These are phyloP conservation scores for Pseudotriccus pelzelni DNA, from an alignment of 2,797 vertebrate genomes.

Conservation along the genomic window DNA sequence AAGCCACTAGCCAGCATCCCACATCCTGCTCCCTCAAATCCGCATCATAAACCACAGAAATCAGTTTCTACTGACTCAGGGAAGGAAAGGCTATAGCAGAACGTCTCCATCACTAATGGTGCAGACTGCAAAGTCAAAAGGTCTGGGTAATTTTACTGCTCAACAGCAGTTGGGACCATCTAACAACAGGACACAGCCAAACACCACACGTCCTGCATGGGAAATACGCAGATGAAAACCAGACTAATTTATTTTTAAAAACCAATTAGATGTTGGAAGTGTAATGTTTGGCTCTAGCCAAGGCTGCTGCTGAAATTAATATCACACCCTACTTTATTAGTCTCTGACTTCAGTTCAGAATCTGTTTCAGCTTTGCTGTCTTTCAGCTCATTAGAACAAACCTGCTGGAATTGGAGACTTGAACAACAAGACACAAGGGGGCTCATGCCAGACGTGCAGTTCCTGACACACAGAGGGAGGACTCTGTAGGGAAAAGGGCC, in stretches of 20 bases:
- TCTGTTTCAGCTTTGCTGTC: constrained; percentile 26
- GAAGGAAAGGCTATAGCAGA: constrained; percentile 20
- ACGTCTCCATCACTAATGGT: background rate
- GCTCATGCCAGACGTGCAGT: background rate
- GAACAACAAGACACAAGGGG: background rate
- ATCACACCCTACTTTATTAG: constrained; percentile 62
- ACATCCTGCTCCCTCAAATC: constrained; percentile 53
- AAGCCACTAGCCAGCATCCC: constrained; percentile 57
- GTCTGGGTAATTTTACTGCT: constrained; percentile 19
- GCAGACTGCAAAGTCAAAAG: constrained; percentile 45
- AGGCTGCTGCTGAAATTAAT: constrained; percentile 62
- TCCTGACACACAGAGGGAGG: background rate
- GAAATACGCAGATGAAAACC: constrained; percentile 34
- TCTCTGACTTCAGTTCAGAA: constrained; percentile 39
- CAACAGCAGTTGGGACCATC: background rate
- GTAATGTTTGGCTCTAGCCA: constrained; percentile 14
- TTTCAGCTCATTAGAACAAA: constrained; percentile 62
- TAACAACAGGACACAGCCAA: constrained; percentile 41
- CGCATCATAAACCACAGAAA: constrained; percentile 48
- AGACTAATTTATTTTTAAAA: constrained; percentile 62
- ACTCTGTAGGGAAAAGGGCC: background rate
- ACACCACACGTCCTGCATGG: background rate
- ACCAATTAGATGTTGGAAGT: constrained; percentile 55
- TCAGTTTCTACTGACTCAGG: constrained; percentile 12
- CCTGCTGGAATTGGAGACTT: constrained; percentile 18